Base-by-base conservation (phyloP, 30 jellyfish, hydroid and myxozoan species). In the Mastigias papua region DNA sequence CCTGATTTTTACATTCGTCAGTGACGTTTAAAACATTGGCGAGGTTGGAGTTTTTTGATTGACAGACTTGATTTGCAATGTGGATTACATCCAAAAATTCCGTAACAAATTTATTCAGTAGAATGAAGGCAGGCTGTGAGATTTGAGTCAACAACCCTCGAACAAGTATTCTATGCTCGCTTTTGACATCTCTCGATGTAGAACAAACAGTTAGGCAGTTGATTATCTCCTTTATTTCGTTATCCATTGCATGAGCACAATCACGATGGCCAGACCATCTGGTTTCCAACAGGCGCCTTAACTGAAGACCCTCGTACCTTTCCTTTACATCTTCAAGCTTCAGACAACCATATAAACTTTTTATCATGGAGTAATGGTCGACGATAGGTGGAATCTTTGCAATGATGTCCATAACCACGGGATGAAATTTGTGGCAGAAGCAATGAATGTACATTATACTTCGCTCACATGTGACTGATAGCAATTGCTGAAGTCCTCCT, bases 181-280 rank as follows among this genome's bases (percentile, higher is more conserved):
- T 77, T 34, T 54, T 49, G 49, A 77, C 57, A 13, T 16, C 23
- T 54, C 26, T 77, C 35, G 51, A 13, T n/a, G 30, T 77, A 27
- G 15, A 15, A 37, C 82, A 77, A 17, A 16, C 81, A 16, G 27
- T 77, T 77, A 77, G 35, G 54, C 88, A 77, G 35, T 49, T 37
- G 35, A 54, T 77, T 16, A 77, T 77, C 35, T 46, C 58, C 49
- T 77, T 77, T 77, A 54, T 77, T 77, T 77, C 29, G 57, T 85
- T 49, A 32, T 54, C 22, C 49, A 48, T 77, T 26, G 35, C 54
- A 13, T 49, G 27, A 15, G 35, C 88, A 54, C 88, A 77, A 81
- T 77, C 88, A 54, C 25, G 54, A 54, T 77, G 57, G 46, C 88
- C 85, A 15, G 88, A 21, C 88, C 88, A 77, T 35, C 88, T 32